phyloP scores from a whole-genome alignment of 2,888 invertebrate genomes.

The Tortricodes alternella region DNA sequence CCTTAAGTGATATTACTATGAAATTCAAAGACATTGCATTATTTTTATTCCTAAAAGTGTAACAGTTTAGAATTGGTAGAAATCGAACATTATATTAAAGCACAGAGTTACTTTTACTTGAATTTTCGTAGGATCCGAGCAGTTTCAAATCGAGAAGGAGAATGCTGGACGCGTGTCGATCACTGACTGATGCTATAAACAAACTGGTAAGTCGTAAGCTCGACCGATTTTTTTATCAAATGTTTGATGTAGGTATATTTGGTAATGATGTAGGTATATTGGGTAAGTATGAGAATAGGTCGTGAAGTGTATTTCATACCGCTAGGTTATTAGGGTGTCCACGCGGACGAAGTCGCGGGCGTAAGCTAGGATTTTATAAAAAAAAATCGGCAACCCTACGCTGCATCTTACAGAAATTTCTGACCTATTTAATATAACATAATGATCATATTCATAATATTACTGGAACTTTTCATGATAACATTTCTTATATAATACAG shows the following conservation, averaged over 20 bases:
- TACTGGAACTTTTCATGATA: too few relatives aligned
- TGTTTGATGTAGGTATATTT: not conserved
- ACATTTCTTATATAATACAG: not conserved
- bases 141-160: constrained; percentile 45
- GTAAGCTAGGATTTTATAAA: too few relatives aligned
- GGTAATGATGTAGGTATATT: too few relatives aligned
- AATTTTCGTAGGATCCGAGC: constrained; percentile 44
- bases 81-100: not conserved
- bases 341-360: too few relatives aligned
- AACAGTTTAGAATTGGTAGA: not conserved
- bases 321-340: too few relatives aligned
- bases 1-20: not conserved
- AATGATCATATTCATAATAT: too few relatives aligned
- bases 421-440: too few relatives aligned
- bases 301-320: too few relatives aligned
- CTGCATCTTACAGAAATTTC: too few relatives aligned
- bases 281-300: too few relatives aligned
- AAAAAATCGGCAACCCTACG: too few relatives aligned
- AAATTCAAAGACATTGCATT: not conserved
- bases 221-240: too few relatives aligned
- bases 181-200: constrained; percentile 56
- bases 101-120: not conserved
- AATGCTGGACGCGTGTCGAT: constrained; percentile 52
- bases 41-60: not conserved
- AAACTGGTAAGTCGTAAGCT: constrained; percentile 54